These are phyloP conservation scores for Homarus gammarus DNA, from an alignment of 2,888 invertebrate genomes.

Conservation along the genomic window DNA sequence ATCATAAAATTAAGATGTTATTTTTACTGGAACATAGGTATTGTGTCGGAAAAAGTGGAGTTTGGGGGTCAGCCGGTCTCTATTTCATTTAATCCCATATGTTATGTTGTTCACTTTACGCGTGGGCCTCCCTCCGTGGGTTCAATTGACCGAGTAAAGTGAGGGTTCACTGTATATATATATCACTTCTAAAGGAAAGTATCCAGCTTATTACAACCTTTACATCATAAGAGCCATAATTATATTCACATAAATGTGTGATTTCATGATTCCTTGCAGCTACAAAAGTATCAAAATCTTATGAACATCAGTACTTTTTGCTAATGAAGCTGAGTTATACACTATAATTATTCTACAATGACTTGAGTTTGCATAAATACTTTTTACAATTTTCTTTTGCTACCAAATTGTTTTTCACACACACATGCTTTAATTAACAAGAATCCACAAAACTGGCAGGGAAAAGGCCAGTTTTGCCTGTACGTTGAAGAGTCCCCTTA, in stretches of 20 bases:
- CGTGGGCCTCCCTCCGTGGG: no score
- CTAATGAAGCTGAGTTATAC: constrained; percentile 13
- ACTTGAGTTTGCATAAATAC: neutral
- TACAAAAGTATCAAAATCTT: constrained; percentile 48
- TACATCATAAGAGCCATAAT: neutral
- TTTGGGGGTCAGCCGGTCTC: no score
- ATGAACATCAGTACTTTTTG: constrained; percentile 13
- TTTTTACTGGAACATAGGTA: no score
- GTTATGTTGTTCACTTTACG: no score
- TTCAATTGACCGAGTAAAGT: no score
- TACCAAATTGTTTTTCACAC: neutral
- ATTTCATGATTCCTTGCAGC: neutral
- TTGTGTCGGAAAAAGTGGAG: no score
- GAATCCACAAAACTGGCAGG: constrained; percentile 95
- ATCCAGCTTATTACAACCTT: neutral
- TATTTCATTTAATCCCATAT: no score
- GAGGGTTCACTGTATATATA: no score
- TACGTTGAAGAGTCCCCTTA: constrained; percentile 93
- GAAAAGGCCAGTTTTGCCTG: constrained; percentile 95
- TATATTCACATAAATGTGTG: neutral
- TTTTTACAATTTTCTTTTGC: neutral
- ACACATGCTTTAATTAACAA: constrained; percentile 79
- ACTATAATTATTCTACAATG: constrained; percentile 8
- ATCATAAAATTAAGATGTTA: no score
- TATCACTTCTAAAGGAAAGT: no score